phyloP scores from a whole-genome alignment of 92 coral and sea anemone species.

The Porites evermanni region DNA sequence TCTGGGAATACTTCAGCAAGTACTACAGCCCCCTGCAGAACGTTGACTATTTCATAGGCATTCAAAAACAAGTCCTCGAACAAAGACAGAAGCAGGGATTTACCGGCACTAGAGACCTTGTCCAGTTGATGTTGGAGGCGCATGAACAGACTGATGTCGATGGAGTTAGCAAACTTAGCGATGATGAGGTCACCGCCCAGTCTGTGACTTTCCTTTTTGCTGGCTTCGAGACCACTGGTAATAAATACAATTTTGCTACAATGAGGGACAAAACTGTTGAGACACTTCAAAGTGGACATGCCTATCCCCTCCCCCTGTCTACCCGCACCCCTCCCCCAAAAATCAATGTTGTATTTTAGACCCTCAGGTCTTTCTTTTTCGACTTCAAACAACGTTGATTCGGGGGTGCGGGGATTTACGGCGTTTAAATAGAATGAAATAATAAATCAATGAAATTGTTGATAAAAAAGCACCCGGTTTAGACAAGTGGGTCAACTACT shows the following conservation, averaged over 20 bases:
- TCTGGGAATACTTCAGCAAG: conserved; percentile 47
- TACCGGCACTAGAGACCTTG: conserved; percentile 44
- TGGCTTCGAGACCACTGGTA: conserved; percentile 76
- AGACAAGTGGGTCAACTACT: no score
- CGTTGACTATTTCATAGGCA: conserved; percentile 35
- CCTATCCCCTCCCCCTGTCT: no score
- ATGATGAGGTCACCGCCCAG: conserved; percentile 74
- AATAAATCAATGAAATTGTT: no score
- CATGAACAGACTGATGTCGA: conserved; percentile 55
- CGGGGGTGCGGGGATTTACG: no score
- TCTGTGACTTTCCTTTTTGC: conserved; percentile 64
- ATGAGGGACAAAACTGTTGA: no score
- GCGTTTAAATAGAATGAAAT: no score
- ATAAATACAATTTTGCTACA: not conserved
- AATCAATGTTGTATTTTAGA: no score
- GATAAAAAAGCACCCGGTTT: no score
- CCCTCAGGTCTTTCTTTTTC: no score
- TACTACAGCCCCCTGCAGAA: conserved; percentile 28
- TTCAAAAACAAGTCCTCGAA: conserved; percentile 47
- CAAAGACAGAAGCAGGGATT: conserved; percentile 36
- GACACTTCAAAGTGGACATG: no score
- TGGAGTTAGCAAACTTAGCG: conserved; percentile 61
- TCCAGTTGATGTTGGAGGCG: conserved; percentile 75
- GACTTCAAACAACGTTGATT: no score
- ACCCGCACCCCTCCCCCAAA: no score